These are phyloP conservation scores for Mesorhabditis spiculigera DNA, from an alignment of 2,888 invertebrate species.

Conservation along the genomic window DNA sequence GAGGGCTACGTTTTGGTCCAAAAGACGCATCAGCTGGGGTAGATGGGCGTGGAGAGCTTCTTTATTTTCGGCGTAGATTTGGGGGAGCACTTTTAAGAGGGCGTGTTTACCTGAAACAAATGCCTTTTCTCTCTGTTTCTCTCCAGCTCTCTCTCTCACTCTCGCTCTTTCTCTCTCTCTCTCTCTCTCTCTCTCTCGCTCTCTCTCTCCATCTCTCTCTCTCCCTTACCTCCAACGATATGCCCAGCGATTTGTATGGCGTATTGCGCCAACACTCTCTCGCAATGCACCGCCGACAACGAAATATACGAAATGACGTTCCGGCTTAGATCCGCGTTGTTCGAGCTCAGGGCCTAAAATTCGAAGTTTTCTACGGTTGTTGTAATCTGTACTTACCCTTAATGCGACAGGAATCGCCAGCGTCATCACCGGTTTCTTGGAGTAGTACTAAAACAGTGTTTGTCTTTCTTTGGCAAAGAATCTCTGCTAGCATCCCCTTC, in stretches of 20 bases:
- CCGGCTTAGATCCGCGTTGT: conserved; percentile 81
- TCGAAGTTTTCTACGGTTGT: too few species aligned
- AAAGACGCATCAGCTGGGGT: conserved; percentile 71
- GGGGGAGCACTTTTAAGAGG: conserved; percentile 80
- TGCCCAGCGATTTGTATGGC: conserved; percentile 85
- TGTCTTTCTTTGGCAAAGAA: background rate
- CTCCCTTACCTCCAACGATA: conserved; percentile 74
- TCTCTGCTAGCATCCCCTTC: background rate
- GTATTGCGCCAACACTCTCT: conserved; percentile 78
- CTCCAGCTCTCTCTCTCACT: too few species aligned
- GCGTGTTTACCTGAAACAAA: conserved; percentile 78
- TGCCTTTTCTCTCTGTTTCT: too few species aligned
- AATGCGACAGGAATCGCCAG: conserved; percentile 83
- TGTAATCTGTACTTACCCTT: conserved; percentile 67
- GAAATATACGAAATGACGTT: conserved; percentile 88
- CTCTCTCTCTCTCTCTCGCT: background rate
- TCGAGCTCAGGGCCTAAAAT: conserved; percentile 71
- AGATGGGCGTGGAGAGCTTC: conserved; percentile 82
- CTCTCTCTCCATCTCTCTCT: too few species aligned
- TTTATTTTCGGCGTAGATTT: conserved; percentile 82
- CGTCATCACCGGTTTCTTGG: conserved; percentile 74
- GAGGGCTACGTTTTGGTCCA: conserved; percentile 70
- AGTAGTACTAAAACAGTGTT: conserved; percentile 68
- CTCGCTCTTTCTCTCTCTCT: background rate
- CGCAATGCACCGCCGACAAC: conserved; percentile 85